Evolutionary conservation across 35 echinoderm and acorn worm species (phyloP), one percentile per base, ranked within the genome.

Genomic region (Antedon bifida): DNA sequence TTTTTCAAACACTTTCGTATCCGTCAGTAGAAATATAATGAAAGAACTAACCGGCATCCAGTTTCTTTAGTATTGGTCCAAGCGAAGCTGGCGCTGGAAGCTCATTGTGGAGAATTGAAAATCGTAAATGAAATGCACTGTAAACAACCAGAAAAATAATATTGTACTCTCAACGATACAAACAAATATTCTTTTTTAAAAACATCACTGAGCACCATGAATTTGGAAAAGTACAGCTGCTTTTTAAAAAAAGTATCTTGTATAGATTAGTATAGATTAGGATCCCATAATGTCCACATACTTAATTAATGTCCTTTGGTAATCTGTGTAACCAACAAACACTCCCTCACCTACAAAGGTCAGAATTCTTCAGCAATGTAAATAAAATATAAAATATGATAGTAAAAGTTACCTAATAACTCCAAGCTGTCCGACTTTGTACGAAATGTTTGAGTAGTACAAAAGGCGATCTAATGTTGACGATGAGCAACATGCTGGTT

Each of bases 41-140:
- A n/a, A n/a, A n/a, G n/a, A n/a, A 87, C 89, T 86, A 88, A 97
- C 94, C 90, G 77, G 89, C 77, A 64, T 92, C 30, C 77, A 90
- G 86, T 34, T 92, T 80, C 34, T 82, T 83, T 30, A 97, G 86
- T 16, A 92, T 82, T 33, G 84, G 79, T 36, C 83, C 88, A 78
- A 90, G 92, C 14, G 82, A 34, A 77, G 82, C 87, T 64, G 94
- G 94, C 16, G 91, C 76, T 33, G 88, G 94, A 26, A 97, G 88
- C 30, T 82, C 85, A 38, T 77, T 81, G 39, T 90, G 84, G 2
- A 97, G 83, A 39, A 97, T 46, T 33, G 85, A 34, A 85, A 82
- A 97, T 36, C 85, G 79, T 7, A 97, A 80, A 28, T 97, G 87
- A 87, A 97, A 97, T 31, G 94, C 94, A 97, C 94, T 97, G 89